Percentiles rank a stretch among this genome's conserved stretches.
These are phyloP conservation scores for Calameuta filiformis DNA, from an alignment of 2,888 invertebrate species.

Conservation along the genomic window DNA sequence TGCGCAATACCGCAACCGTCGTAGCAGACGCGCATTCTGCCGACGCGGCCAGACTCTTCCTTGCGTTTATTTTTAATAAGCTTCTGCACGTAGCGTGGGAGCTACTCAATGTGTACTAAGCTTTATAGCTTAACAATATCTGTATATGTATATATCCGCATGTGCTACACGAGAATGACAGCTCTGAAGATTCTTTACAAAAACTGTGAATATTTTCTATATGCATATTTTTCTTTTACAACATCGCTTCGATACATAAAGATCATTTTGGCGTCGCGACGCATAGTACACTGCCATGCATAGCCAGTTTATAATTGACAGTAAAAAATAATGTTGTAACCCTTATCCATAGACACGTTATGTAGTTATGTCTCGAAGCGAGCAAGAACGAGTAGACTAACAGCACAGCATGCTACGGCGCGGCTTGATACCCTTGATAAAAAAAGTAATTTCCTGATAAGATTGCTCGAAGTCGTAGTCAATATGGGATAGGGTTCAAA, in stretches of 20 bases:
- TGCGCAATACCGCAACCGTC: neutral
- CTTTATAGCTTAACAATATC: neutral
- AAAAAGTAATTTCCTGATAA: slow-evolving; percentile 19
- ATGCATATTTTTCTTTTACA: neutral
- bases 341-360: slow-evolving; percentile 9
- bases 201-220: neutral
- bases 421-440: slow-evolving; percentile 7
- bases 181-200: neutral
- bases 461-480: slow-evolving; percentile 13
- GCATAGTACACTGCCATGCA: neutral
- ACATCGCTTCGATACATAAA: neutral
- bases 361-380: slow-evolving; percentile 1
- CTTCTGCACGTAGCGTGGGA: neutral
- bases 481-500: slow-evolving; percentile 19
- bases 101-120: neutral
- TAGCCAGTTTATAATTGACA: slow-evolving; percentile 6
- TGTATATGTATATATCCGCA: neutral
- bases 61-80: neutral
- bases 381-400: slow-evolving; percentile 22
- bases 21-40: neutral
- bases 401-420: slow-evolving; percentile 9
- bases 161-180: neutral
- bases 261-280: neutral
- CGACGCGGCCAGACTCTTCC: neutral
- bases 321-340: slow-evolving; percentile 39